Evolutionary conservation across 92 coral and sea anemone species (phyloP).

Genomic region (Zoanthus gigantus): DNA sequence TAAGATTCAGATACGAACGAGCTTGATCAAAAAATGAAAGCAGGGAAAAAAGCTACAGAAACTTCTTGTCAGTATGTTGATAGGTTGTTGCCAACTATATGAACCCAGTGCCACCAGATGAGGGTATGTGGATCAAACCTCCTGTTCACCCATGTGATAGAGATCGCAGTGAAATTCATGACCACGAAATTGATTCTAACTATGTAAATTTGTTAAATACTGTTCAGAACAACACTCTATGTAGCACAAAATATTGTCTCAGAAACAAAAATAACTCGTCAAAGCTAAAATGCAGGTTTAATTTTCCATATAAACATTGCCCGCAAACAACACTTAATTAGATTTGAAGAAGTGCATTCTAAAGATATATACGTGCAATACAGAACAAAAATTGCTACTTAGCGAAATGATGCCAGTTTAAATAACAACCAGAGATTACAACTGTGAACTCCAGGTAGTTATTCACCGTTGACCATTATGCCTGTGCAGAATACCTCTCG

Average conservation of each 20-base stretch:
- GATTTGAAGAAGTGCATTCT: not conserved
- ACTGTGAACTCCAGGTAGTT: no score
- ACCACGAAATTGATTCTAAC: no score
- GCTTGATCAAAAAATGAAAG: not conserved
- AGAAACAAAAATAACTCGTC: not conserved
- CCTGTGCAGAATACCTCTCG: no score
- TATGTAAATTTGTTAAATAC: no score
- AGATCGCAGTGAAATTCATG: no score
- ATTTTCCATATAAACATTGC: not conserved
- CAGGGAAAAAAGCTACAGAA: constrained; percentile 19
- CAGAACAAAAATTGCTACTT: constrained; percentile 36
- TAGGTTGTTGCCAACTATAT: not conserved
- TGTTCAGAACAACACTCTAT: no score
- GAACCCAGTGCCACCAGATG: no score
- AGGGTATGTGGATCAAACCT: no score
- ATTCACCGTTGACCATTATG: no score
- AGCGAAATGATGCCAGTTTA: no score
- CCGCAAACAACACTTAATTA: not conserved
- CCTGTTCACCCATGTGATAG: no score
- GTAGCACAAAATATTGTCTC: not conserved
- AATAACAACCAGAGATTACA: no score
- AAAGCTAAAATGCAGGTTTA: not conserved
- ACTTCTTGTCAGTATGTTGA: not conserved
- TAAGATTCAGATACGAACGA: not conserved
- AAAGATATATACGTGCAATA: not conserved